Evolutionary conservation across 2,797 vertebrate genomes (phyloP), one percentile per base, ranked within the genome.

Genomic region (Muscicapa comitata): DNA sequence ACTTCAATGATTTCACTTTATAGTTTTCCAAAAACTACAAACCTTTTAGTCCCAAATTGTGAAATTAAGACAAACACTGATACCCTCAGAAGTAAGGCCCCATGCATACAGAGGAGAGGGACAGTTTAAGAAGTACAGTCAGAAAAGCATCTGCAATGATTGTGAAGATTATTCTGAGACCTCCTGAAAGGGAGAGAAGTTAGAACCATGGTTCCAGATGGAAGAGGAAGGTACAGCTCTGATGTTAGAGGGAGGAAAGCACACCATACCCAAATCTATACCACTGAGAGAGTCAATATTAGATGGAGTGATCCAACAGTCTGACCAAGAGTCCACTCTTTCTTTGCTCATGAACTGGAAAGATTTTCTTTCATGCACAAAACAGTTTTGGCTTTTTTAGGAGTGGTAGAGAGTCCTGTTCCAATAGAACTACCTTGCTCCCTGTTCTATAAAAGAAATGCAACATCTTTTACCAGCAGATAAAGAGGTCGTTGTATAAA

Each of bases 101-200:
- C 1, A 0, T 19, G 33, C 8, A 17, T 0, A 0, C 8, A 54
- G 24, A 37, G 19, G 24, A 47, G 28, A 84, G 66, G 20, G 15
- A 29, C 40, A 68, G 18, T 19, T 31, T 50, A 31, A 59, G 61
- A 65, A n/a, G 10, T 7, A 45, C 11, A 29, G 58, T 14, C 11
- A 57, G 68, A 53, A 79, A 70, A 53, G n/a, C 17, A 15, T 23
- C 59, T 53, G 29, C 54, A 73, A 7, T 21, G 10, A 77, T 55
- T 65, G n/a, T 7, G 10, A 78, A 14, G 45, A 53, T 68, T 59
- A 35, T 47, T 42, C 81, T 84, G 33, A 28, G 28, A 37, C 31
- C 7, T 65, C 14, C 35, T 79, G 47, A 63, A 74, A 72, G 31
- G 9, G 37, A 42, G 9, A 73, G 50, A 18, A 58, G 18, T 71